Evolutionary conservation across 2,113 vertebrate genomes (phyloP).

Genomic region (Dromaius novaehollandiae): DNA sequence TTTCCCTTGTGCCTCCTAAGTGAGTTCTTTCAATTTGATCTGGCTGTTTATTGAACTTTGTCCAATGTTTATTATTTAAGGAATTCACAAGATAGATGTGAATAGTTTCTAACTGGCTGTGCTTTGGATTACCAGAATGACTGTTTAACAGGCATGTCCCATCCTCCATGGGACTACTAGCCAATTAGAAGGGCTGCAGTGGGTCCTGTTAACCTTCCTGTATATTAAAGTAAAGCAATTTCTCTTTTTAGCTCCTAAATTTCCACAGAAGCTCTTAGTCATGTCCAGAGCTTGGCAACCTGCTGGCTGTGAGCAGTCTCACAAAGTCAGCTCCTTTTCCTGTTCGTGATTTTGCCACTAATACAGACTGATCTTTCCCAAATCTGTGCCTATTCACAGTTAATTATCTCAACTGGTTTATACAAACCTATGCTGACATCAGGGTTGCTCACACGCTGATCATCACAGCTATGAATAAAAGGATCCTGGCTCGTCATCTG

Average conservation of each 20-base stretch:
- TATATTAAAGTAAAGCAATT: background rate
- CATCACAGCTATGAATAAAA: background rate
- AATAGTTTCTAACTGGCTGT: slow-evolving; percentile 10
- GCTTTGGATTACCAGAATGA: background rate
- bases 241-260: background rate
- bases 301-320: background rate
- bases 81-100: slow-evolving; percentile 37
- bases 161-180: background rate
- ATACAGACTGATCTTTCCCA: background rate
- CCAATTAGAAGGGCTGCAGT: slow-evolving; percentile 18
- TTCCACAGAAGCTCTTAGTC: slow-evolving; percentile 15
- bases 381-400: background rate
- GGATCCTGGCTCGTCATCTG: background rate
- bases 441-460: slow-evolving; percentile 18
- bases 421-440: background rate
- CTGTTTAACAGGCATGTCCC: background rate
- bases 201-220: background rate
- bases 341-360: slow-evolving; percentile 2
- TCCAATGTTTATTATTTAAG: slow-evolving; percentile 39
- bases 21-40: background rate
- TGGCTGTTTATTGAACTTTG: slow-evolving; percentile 31
- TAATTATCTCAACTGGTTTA: background rate
- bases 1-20: background rate
- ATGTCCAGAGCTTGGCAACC: background rate
- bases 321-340: background rate